Evolutionary conservation across 92 coral and sea anemone genomes (phyloP), one percentile per base, ranked within the genome.

Genomic region (Desmophyllum pertusum): DNA sequence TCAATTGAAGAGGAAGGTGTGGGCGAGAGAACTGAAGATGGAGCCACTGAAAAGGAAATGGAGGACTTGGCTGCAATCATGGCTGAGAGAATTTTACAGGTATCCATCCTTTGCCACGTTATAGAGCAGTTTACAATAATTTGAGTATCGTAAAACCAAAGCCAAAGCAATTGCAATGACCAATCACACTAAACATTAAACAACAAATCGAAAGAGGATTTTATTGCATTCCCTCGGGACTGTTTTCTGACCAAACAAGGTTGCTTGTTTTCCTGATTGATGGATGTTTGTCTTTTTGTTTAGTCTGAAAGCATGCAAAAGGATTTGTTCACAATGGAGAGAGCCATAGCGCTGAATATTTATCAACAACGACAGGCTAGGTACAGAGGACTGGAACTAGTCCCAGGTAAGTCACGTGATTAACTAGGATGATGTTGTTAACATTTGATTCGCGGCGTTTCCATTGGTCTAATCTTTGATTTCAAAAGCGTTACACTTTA

Each of bases 321-420:
- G 67, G 94, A 93, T 76, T 90, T 96, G 70, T 96, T 96, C 86
- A 86, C 86, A 52, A 96, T 96, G 97, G 99, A 96, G 88, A 81
- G 99, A 62, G 98, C 89, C 11, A 90, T 96, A 9, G 89, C 98
- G 13, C 91, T 92, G 81, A 96, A 96, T 81, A 88, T 86, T 23
- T 96, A 94, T 61, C 99, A 96, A 70, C 89, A 93, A 13, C 87
- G 95, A 78, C 99, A 96, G 76, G 99, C 99, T 2, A 93, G 85
- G 81, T 96, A 92, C 91, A 93, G 99, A 55, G 99, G 98, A 50
- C 85, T 97, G 35, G 89, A 87, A n/a, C 75, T 91, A 41, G 90
- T 97, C 6, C 92, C 91, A 88, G 99, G 98, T 95, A 69, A 38
- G 74, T 68, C 45, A 31, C 40, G 13, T 61, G 38, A n/a, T n/a